Conservation (phyloP, 1,140 invertebrate species). For the Pogonognathellus flavescens region DNA sequence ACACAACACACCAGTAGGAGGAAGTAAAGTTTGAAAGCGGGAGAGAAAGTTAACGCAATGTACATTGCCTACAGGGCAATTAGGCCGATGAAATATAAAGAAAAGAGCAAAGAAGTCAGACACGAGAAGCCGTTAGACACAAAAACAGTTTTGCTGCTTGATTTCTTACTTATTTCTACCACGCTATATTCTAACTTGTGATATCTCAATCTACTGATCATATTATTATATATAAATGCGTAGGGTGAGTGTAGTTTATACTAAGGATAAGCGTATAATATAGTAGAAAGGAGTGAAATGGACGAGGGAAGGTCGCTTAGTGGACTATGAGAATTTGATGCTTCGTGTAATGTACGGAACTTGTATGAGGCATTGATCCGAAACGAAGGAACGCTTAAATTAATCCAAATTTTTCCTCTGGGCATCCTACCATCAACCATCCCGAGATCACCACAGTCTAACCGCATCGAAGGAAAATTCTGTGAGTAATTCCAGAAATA, state of each 20-base stretch:
- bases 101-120: slow-evolving; percentile 18
- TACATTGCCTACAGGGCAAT: slow-evolving; percentile 50
- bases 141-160: slow-evolving; percentile 19
- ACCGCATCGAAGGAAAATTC: neutral
- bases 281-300: too few species aligned
- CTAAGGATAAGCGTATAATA: too few species aligned
- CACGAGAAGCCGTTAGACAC: neutral
- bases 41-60: slow-evolving; percentile 45
- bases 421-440: neutral
- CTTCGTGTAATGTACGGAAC: neutral
- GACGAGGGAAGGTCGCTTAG: too few species aligned
- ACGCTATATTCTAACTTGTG: neutral
- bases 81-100: slow-evolving; percentile 25
- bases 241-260: too few species aligned
- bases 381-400: slow-evolving; percentile 41
- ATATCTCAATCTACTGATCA: too few species aligned
- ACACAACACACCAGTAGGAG: neutral
- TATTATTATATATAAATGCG: too few species aligned
- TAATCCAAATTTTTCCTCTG: slow-evolving; percentile 49
- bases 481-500: too few species aligned
- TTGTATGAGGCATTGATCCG: slow-evolving; percentile 28
- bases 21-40: neutral
- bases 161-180: neutral
- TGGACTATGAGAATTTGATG: too few species aligned
- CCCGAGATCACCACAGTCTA: neutral